Evolutionary conservation across 2,113 vertebrate genomes (phyloP).

Genomic region (Alectura lathami): DNA sequence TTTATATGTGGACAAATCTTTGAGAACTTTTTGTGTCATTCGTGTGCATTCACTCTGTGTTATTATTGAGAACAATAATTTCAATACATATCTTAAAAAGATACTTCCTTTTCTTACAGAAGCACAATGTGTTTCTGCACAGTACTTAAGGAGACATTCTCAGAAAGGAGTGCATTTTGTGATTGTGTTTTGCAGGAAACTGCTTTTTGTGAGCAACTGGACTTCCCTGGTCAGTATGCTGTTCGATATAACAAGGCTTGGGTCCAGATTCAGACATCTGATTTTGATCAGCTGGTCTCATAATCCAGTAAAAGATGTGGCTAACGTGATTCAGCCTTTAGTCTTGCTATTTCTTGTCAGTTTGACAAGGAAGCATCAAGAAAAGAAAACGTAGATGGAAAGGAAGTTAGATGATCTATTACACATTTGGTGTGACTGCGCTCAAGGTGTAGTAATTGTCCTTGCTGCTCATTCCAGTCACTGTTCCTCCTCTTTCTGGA

Average conservation of each 20-base stretch:
- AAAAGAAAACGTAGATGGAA: background rate
- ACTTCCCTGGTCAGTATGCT: background rate
- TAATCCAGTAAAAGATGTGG: background rate
- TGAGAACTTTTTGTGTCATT: background rate
- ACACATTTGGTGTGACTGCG: background rate
- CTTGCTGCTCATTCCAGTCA: background rate
- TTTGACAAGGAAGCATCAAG: background rate
- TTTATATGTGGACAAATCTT: background rate
- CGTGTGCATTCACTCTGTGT: background rate
- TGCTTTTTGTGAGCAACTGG: background rate
- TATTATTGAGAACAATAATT: background rate
- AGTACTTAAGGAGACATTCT: background rate
- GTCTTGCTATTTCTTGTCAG: background rate
- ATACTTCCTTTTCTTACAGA: background rate
- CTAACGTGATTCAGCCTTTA: background rate
- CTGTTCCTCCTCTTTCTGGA: background rate
- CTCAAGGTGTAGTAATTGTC: background rate
- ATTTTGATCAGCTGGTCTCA: background rate
- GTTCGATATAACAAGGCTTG: background rate
- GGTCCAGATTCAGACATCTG: background rate
- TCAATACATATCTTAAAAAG: background rate
- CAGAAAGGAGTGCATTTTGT: background rate
- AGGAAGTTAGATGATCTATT: background rate
- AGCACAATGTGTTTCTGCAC: background rate
- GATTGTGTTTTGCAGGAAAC: background rate